These are phyloP conservation scores for Porites lobata DNA, from an alignment of 92 coral and sea anemone genomes.

Conservation along the genomic window DNA sequence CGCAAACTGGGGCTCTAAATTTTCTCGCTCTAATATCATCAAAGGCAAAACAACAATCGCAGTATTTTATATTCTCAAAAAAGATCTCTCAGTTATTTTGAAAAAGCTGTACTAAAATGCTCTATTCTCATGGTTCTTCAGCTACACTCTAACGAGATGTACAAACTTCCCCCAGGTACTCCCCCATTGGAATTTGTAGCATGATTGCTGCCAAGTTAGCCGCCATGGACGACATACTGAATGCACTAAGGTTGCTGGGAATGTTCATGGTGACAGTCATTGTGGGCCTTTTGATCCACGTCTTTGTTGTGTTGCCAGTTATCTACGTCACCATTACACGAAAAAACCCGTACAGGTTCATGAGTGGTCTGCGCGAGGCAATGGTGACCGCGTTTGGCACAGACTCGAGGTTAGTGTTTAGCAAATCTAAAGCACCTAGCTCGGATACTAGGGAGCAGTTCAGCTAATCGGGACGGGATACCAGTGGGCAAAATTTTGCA, in stretches of 20 bases:
- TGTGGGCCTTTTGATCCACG: conserved; percentile 74
- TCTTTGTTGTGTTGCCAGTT: conserved; percentile 68
- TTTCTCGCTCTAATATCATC: no score
- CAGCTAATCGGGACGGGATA: no score
- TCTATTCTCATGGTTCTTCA: no score
- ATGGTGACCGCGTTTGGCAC: conserved; percentile 92
- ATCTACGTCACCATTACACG: conserved; percentile 75
- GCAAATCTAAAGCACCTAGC: neutral
- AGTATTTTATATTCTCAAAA: no score
- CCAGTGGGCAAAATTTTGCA: no score
- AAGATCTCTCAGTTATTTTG: no score
- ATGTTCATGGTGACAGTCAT: conserved; percentile 88
- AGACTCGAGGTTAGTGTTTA: conserved; percentile 77
- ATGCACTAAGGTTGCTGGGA: conserved; percentile 71
- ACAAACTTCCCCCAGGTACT: conserved; percentile 62
- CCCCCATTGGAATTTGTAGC: conserved; percentile 91
- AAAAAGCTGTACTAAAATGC: no score
- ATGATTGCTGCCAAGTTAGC: conserved; percentile 86
- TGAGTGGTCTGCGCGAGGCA: conserved; percentile 83
- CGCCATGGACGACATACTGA: conserved; percentile 72
- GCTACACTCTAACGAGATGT: neutral
- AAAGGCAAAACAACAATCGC: no score
- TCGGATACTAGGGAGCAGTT: neutral
- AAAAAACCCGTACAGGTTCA: conserved; percentile 78
- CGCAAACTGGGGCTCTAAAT: no score